A percentile compares a stretch with the other conserved stretches of the same genome.
phyloP scores from a whole-genome alignment of 2,113 vertebrate genomes.

The Gavia stellata region DNA sequence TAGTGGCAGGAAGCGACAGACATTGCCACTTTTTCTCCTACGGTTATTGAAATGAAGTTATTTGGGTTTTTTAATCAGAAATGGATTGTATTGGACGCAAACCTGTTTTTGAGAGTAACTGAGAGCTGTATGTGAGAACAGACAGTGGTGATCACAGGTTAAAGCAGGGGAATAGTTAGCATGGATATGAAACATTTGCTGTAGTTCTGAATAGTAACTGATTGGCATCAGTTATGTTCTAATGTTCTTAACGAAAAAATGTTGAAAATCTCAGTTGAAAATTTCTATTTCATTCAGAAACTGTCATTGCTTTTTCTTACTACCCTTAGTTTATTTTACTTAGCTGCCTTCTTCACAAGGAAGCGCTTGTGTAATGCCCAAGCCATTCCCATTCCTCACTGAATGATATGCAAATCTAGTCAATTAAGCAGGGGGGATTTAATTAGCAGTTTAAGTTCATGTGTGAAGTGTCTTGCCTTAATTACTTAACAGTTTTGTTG shows the following conservation, averaged over 20 bases:
- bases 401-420: conserved; percentile 86
- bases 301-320: neutral
- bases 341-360: conserved; percentile 11
- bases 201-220: neutral
- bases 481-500: conserved; percentile 87
- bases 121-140: neutral
- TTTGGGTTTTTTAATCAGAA: neutral
- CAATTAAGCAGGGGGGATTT: conserved; percentile 86
- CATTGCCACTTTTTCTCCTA: neutral
- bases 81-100: neutral
- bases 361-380: conserved; percentile 42
- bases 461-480: conserved; percentile 82
- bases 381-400: conserved; percentile 66
- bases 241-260: neutral
- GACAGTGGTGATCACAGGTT: neutral
- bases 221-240: neutral
- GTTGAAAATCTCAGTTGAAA: neutral
- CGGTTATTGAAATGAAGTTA: neutral
- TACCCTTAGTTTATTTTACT: neutral
- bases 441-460: conserved; percentile 87
- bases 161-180: neutral
- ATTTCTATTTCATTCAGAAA: neutral
- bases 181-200: neutral
- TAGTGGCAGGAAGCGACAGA: neutral
- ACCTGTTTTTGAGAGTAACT: neutral